Evolutionary conservation across 92 coral and sea anemone species (phyloP), one percentile per base, ranked within the genome.

Genomic region (Porites evermanni): DNA sequence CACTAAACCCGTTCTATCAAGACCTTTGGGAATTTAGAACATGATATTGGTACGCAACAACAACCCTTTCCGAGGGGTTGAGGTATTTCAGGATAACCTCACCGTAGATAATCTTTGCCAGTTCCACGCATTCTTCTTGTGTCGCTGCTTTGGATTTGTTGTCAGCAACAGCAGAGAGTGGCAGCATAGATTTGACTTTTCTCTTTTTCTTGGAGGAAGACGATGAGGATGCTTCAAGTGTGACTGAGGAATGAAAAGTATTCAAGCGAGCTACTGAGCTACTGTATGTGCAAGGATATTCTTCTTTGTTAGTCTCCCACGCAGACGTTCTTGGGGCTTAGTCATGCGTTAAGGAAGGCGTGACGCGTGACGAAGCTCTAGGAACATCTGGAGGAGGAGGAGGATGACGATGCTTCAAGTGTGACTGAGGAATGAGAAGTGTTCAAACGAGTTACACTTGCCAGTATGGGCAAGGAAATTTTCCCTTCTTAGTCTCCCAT

Each of bases 111-210:
- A 77, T 79, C 88, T 79, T 90, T 12, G 99, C 96, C 71, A 97
- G 91, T 44, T 90, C 85, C 38, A 97, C 80, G 75, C 98, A 95
- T 38, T 97, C 98, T 63, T 93, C 91, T 74, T 93, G 95, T 38
- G 97, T 67, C 17, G 84, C 88, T 67, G 80, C 81, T 81, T 92
- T 92, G 24, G 98, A 88, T 75, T 87, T 95, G 92, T 94, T 97
- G 86, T 95, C 98, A 51, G 98, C 98, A 18, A 92, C 83, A 50
- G 99, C 99, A 64, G 99, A 97, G 51, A 97, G 60, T 19, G 99
- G 99, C 56, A 97, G 93, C 98, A 97, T 90, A 2, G 99, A 97
- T 83, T 97, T 97, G 75, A 88, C 92, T 84, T 95, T 97, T 87
- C 89, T 97, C 91, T 90, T 97, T 88, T 90, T 97, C 88, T 95